Base-by-base conservation (phyloP, 2,113 vertebrate species). In the Dolichallabes microphthalmus region DNA sequence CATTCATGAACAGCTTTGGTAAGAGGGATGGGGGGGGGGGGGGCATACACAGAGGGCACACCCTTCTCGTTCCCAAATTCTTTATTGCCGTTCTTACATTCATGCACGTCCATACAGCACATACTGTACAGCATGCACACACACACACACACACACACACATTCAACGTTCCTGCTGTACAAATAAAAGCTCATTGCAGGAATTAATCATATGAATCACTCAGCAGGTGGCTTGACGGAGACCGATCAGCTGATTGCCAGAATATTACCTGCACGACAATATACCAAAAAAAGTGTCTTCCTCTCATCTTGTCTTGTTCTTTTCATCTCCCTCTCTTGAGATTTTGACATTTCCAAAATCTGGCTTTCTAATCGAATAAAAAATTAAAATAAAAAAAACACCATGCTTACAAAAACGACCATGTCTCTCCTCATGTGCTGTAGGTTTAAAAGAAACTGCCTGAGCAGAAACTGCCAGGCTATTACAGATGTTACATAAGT, bases 161-260 rank as follows among this genome's bases (percentile, higher is more conserved):
- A 73, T 15, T n/a, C 45, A 11, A 83, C 57, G 20, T 64, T 61
- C 50, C 4, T 30, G n/a, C 55, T 35, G 25, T 75, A 64, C 55
- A 82, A 83, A 85, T n/a, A 58, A 85, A 86, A 80, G 64, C 82
- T 83, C 61, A 76, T 30, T 55, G 60, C 73, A 80, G 84, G 73
- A 86, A 88, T 86, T 81, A 85, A 87, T 88, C 83, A 85, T 86
- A 85, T 86, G 58, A 87, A 88, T 90, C 85, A 61, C 69, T 50
- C 88, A 85, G 86, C 63, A 68, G 85, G 82, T 22, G 32, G 74
- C 73, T 80, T 75, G 53, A 71, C 35, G 2, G 80, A 79, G 80
- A 75, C 32, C 66, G 66, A 85, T 86, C 82, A 82, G n/a, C 71
- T 88, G 86, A 89, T 82, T 69, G 79, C 20, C 66, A 13, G 27